phyloP scores from a whole-genome alignment of 2,888 invertebrate species.

The Ferdinandea cuprea region DNA sequence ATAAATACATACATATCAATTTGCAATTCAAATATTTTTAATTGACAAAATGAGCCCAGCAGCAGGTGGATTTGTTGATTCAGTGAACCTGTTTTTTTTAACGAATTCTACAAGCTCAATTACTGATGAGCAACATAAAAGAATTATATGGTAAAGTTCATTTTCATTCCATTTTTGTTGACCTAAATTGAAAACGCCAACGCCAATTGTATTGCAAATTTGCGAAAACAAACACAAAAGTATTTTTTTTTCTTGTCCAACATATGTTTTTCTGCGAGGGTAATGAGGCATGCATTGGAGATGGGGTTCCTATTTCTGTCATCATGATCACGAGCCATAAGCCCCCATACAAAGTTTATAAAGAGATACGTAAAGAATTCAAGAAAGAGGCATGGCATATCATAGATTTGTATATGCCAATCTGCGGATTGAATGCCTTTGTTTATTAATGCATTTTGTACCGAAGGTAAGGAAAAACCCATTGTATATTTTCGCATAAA shows the following conservation, averaged over 20 bases:
- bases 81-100: neutral
- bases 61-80: neutral
- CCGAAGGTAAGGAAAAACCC: no score
- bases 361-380: neutral
- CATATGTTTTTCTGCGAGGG: neutral
- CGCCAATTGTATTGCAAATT: conserved; percentile 2
- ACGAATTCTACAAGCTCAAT: neutral
- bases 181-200: neutral
- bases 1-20: neutral
- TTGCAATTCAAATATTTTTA: neutral
- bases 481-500: no score
- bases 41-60: neutral
- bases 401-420: no score
- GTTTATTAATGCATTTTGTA: no score
- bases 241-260: neutral
- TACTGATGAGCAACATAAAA: neutral
- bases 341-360: neutral
- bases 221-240: neutral
- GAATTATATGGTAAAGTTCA: neutral
- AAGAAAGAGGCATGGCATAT: no score
- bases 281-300: neutral
- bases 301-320: neutral
- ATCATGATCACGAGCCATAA: neutral
- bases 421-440: neutral
- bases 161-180: neutral